Evolutionary conservation across 2,113 vertebrate species (phyloP), one percentile per base, ranked within the genome.

Genomic region (Cryptotis parvus): DNA sequence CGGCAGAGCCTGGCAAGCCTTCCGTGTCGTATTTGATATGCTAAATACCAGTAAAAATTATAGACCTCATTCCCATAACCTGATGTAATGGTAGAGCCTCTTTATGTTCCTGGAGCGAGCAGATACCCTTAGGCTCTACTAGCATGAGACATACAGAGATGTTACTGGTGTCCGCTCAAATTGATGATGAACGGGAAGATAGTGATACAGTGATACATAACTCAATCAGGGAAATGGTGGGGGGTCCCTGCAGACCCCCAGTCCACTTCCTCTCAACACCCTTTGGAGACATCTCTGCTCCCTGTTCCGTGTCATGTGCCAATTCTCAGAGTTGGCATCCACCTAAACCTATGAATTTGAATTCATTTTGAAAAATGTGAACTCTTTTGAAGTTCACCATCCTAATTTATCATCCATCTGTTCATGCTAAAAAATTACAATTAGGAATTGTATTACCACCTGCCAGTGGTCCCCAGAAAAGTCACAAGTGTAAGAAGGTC

Each of bases 321-420:
- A 24, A 20, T 63, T 18, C 26, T 72, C 20, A 1, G 18, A 16
- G 63, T 69, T 49, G 41, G 12, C 74, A 93, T 91, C 82, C 77
- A 49, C 94, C 70, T 78, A 35, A 78, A 85, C 69, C 81, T 74
- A 68, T 86, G 76, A 91, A 74, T 39, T 89, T 77, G 24, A 10
- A 58, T 89, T 91, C 89, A 91, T 91, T 94, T 88, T 80, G 73
- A 33, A 66, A 86, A 65, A 85, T 72, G 39, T 66, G 77, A 80
- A 49, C 20, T 91, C 27, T 91, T 95, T 89, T 33, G 31, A 81
- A 91, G 58, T 58, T 58, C 41, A 58, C 85, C 84, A 70, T 58
- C 29, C 55, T 91, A 80, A 94, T 92, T 94, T 65, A 89, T 92
- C 89, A 93, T 66, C 68, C 55, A 89, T 76, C 84, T 94, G 87